Conservation (phyloP, 2,113 vertebrate species). For the Carettochelys insculpta region DNA sequence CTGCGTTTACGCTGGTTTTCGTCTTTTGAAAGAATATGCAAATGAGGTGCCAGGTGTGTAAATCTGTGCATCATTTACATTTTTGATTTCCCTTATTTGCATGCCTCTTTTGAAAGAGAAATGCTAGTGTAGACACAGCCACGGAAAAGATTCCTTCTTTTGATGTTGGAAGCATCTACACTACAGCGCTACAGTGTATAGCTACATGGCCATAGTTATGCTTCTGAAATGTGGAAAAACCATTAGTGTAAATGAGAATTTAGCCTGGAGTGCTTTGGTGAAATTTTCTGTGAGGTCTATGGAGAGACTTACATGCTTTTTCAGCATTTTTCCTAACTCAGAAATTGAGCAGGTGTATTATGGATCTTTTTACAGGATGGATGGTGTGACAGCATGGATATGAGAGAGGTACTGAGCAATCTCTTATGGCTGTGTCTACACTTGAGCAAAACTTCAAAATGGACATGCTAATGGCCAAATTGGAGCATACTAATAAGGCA, state of each 20-base stretch:
- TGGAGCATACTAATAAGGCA: too few relatives aligned
- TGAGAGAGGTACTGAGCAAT: not conserved
- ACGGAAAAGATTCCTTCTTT: not conserved
- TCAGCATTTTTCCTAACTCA: not conserved
- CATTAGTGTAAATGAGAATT: not conserved
- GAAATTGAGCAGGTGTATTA: fast-evolving
- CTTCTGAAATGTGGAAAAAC: not conserved
- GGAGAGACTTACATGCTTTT: not conserved
- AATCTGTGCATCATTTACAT: too few relatives aligned
- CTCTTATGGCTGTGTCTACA: too few relatives aligned
- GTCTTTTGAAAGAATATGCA: too few relatives aligned
- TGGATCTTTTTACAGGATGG: fast-evolving
- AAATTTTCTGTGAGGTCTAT: not conserved
- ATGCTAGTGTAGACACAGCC: too few relatives aligned
- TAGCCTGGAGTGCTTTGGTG: not conserved
- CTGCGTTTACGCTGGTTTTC: too few relatives aligned
- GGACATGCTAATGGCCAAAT: too few relatives aligned
- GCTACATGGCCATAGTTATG: not conserved
- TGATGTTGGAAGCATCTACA: not conserved
- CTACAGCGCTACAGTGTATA: not conserved
- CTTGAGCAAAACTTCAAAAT: too few relatives aligned
- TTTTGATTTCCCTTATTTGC: too few relatives aligned
- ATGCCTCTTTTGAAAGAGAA: too few relatives aligned
- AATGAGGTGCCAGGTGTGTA: too few relatives aligned
- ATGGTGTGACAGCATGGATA: not conserved